Conservation (phyloP, 2,797 vertebrate species). For the Ptychadena robeensis region DNA sequence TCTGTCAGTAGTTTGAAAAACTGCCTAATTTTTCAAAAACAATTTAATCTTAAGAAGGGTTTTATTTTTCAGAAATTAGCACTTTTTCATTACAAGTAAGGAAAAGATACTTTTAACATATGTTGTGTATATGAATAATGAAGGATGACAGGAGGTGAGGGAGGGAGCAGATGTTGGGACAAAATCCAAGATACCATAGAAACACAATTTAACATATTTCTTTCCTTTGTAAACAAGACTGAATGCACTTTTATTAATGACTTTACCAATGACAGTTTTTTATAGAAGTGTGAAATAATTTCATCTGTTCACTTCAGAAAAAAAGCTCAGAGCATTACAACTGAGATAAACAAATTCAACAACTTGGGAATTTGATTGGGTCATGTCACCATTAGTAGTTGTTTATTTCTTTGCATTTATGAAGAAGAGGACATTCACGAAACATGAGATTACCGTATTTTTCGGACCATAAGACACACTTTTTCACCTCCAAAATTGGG, state of each 20-base stretch:
- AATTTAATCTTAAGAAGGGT: background rate
- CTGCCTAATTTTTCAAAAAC: background rate
- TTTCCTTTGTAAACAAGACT: slow-evolving; percentile 35
- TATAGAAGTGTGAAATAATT: background rate
- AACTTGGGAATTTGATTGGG: no score
- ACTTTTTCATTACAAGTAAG: slow-evolving; percentile 26
- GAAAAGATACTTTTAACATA: slow-evolving; percentile 47
- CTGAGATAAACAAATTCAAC: no score
- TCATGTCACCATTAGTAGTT: no score
- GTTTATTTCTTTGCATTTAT: no score
- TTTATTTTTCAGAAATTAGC: slow-evolving; percentile 10
- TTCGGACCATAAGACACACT: no score
- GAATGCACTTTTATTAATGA: slow-evolving; percentile 42
- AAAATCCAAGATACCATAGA: slow-evolving; percentile 55
- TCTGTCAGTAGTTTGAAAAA: background rate
- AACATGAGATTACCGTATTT: no score
- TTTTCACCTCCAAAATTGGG: no score
- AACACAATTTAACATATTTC: slow-evolving; percentile 45
- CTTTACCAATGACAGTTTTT: background rate
- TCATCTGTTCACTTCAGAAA: background rate
- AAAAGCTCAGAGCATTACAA: background rate
- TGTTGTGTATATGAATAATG: slow-evolving; percentile 55
- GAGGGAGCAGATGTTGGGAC: slow-evolving; percentile 59
- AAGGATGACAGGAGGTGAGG: slow-evolving; percentile 54
- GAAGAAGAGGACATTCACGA: no score